phyloP scores from a whole-genome alignment of 2,888 invertebrate genomes.

The Megastigmus dorsalis region DNA sequence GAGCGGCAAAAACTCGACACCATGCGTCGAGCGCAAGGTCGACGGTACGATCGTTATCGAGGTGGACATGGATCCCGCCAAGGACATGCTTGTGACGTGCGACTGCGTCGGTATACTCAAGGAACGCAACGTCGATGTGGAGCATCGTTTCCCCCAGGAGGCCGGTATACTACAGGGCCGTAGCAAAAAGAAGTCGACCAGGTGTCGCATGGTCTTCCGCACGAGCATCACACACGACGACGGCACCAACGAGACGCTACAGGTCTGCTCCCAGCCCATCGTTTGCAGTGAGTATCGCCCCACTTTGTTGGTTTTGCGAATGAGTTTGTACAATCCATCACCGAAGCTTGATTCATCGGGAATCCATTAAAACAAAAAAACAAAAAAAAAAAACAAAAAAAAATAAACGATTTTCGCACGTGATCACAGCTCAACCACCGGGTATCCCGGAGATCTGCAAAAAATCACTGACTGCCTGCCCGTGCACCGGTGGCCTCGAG shows the following conservation, averaged over 20 bases:
- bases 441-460: constrained; percentile 94
- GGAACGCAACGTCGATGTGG: constrained; percentile 96
- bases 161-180: constrained; percentile 78
- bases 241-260: constrained; percentile 87
- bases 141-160: constrained; percentile 90
- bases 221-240: constrained; percentile 86
- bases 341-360: too few relatives aligned
- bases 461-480: constrained; percentile 88
- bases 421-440: constrained; percentile 90
- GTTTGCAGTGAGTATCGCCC: constrained; percentile 93
- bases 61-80: constrained; percentile 90
- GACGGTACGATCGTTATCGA: constrained; percentile 97
- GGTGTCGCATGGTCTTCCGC: constrained; percentile 95
- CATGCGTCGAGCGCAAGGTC: constrained; percentile 90
- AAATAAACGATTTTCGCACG: too few relatives aligned
- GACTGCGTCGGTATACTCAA: constrained; percentile 98
- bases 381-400: too few relatives aligned
- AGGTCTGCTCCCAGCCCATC: constrained; percentile 92
- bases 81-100: constrained; percentile 94
- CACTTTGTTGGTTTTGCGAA: too few relatives aligned
- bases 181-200: constrained; percentile 95
- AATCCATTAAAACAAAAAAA: too few relatives aligned
- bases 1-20: constrained; percentile 96
- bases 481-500: constrained; percentile 87
- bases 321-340: too few relatives aligned